Evolutionary conservation across 2,888 invertebrate genomes (phyloP).

Genomic region (Coecobrya sp.): DNA sequence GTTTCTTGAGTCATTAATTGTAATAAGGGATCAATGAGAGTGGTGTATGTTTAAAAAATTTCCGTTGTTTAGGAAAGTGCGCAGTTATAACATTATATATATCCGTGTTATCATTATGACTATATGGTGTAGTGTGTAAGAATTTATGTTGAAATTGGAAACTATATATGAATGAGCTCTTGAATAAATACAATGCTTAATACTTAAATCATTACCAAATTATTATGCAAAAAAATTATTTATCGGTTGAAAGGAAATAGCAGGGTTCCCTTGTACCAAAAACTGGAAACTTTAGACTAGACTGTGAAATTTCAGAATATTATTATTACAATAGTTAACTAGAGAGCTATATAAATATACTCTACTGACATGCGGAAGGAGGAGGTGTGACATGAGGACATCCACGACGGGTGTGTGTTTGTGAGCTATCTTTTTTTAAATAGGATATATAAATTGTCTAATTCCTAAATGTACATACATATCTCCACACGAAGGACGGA

Average conservation of each 20-base stretch:
- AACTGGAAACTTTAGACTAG: conserved; percentile 43
- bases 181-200: conserved; percentile 23
- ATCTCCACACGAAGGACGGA: not conserved
- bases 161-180: conserved; percentile 27
- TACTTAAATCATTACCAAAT: conserved; percentile 24
- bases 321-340: not conserved
- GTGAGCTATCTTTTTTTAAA: not conserved
- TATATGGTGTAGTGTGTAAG: too few species aligned
- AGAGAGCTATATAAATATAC: not conserved
- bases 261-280: conserved; percentile 60
- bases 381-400: not conserved
- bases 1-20: not conserved
- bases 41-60: not conserved
- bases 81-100: not conserved
- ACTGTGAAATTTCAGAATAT: not conserved
- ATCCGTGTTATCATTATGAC: not conserved
- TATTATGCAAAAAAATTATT: conserved; percentile 14
- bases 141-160: not conserved
- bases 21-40: conserved; percentile 18
- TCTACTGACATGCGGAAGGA: not conserved
- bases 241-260: conserved; percentile 18
- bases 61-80: not conserved
- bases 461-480: not conserved
- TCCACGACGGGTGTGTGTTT: not conserved
- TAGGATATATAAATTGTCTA: not conserved